Evolutionary conservation across 64 coral and sea anemone genomes (phyloP), one percentile per base, ranked within the genome.

Genomic region (Montipora cactus): DNA sequence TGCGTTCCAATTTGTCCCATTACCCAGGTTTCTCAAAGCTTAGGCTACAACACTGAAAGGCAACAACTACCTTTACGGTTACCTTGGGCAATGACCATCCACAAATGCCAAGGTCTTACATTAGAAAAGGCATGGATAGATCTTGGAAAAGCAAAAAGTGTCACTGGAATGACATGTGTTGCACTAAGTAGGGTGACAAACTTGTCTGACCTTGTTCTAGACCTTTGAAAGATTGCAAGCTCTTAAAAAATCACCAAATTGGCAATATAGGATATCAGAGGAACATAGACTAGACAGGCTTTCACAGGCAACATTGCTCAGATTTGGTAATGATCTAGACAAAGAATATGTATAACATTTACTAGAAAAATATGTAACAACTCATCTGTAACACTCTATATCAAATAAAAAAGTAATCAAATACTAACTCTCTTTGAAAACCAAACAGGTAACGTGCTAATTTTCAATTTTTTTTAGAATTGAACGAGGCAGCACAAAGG

Each of bases 61-160:
- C 87, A 88, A 37, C 87, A 88, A 88, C 67, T 88, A 88, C 84
- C 84, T 76, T 25, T 88, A 37, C 47, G 71, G 47, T 88, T 88
- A 53, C 47, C 87, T 76, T 58, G 72, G 72, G 72, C 72, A 88
- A 88, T 76, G 87, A 88, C 45, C 68, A 88, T 77, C 59, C 72
- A 88, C 70, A 76, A 28, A 28, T 28, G 28, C 28, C 28, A 28
- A 28, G 28, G 28, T 28, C 28, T 28, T 28, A 28, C 28, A 28
- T 75, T 88, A 19, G 71, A 76, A 52, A 88, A 76, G 12, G 87
- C 72, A 58, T 88, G 87, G 87, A 76, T 88, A 76, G 71, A 88
- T 44, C 59, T 88, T 37, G 87, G 87, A 14, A 20, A 88, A 88
- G 75, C 71, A 57, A 71, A 57, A 76, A 8, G 25, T 19, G 87